phyloP scores from a whole-genome alignment of 37 sponge, comb jelly and placozoan genomes.

The Hormiphora californensis region DNA sequence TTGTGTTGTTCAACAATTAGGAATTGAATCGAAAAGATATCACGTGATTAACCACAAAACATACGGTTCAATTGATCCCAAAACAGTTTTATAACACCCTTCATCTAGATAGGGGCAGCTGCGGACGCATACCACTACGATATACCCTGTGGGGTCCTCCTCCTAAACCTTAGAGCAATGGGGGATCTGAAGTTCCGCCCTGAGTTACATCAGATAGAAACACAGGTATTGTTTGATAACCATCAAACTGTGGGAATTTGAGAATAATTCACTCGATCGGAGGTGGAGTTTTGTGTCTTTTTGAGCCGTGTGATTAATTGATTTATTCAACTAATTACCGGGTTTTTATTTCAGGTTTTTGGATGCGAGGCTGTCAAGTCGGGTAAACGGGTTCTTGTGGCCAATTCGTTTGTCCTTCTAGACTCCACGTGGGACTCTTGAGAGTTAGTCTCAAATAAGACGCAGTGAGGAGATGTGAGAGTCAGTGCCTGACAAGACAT shows the following conservation, averaged over 20 bases:
- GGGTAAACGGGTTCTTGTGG: slow-evolving; percentile 17
- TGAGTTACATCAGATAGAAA: slow-evolving; percentile 25
- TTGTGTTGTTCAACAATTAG: too few species aligned
- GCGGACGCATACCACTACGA: slow-evolving; percentile 6
- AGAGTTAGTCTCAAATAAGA: too few species aligned
- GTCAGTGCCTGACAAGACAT: too few species aligned
- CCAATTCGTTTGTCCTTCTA: slow-evolving; percentile 31
- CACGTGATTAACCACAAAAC: too few species aligned
- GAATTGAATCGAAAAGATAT: too few species aligned
- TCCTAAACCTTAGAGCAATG: background rate
- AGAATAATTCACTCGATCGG: background rate
- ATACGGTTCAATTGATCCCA: too few species aligned
- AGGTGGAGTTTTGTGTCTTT: background rate
- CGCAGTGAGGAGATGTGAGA: too few species aligned
- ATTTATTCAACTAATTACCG: background rate
- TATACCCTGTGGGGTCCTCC: slow-evolving; percentile 18
- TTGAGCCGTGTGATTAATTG: background rate
- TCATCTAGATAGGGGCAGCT: too few species aligned
- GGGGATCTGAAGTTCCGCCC: background rate
- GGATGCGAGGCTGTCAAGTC: slow-evolving; percentile 46
- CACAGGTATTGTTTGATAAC: background rate
- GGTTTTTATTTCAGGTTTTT: slow-evolving; percentile 3
- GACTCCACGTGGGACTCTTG: slow-evolving; percentile 20
- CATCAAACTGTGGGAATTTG: background rate
- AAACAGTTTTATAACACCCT: too few species aligned